Base-by-base conservation (phyloP, 1,140 invertebrate genomes). In the Musca domestica region DNA sequence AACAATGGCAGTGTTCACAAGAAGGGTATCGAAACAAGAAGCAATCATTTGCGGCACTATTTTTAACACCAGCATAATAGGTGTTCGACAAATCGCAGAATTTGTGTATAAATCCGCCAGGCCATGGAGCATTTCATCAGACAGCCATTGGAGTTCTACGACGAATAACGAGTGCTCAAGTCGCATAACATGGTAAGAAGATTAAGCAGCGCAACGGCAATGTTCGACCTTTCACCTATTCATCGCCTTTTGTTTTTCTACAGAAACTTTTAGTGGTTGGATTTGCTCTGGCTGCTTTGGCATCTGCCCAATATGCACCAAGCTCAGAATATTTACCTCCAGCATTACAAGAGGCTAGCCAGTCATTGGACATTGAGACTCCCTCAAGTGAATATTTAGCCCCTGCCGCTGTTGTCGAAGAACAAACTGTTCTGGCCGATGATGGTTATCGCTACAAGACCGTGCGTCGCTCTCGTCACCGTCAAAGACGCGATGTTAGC, bases 231-330 rank as follows among this genome's bases (percentile, higher is more conserved):
- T 14, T 48, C n/a, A n/a, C n/a, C n/a, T n/a, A n/a, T n/a, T n/a
- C n/a, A n/a, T n/a, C n/a, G n/a, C n/a, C n/a, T 30, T 58, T 30
- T 58, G 4, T 3, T 66, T 47, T 66, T 64, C 71, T 73, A 46
- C 71, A 78, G 76, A 78, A 78, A 78, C 74, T 78, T 69, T 73
- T 78, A 48, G 73, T 78, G 70, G 71, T 78, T 75, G 76, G 74
- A 56, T 78, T 78, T 61, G 76, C 76, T 74, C 72, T 78, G 70
- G 76, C 76, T 70, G 76, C 76, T 74, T 73, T 77, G 58, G 74
- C 76, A 66, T 71, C 73, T 67, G 76, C 76, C 48, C 76, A 77
- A 30, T 73, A 77, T 23, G 72, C 78, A 70, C 72, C 76, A 52
- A 76, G 52, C 47, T 23, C 73, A 67, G 77, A 76, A 22, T 76